Evolutionary conservation across 1,140 invertebrate species (phyloP).

Genomic region (Augochlora pura): DNA sequence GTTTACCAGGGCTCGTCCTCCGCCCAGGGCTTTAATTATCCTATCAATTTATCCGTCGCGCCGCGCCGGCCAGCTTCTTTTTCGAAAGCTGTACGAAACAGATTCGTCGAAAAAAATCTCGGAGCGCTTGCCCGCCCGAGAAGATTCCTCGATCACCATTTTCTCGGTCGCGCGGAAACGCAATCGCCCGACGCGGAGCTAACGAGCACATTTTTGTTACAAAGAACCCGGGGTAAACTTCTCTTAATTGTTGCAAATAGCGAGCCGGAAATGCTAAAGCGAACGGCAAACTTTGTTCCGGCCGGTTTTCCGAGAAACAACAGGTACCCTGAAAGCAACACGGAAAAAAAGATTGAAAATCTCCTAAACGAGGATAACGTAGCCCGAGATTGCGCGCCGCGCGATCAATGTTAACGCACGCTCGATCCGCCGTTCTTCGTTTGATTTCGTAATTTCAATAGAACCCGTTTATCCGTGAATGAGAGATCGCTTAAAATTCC

Average conservation of each 20-base stretch:
- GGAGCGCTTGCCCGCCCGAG: too few species aligned
- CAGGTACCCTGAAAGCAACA: neutral
- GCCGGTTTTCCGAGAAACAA: neutral
- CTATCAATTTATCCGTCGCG: slow-evolving; percentile 19
- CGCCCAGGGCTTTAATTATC: neutral
- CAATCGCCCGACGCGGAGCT: neutral
- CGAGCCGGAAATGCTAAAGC: neutral
- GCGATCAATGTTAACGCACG: too few species aligned
- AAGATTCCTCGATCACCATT: neutral
- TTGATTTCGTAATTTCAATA: too few species aligned
- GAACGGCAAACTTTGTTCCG: neutral
- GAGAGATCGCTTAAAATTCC: neutral
- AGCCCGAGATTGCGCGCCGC: too few species aligned
- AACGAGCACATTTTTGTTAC: neutral
- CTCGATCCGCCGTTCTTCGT: too few species aligned
- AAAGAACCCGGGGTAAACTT: neutral
- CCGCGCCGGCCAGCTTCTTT: too few species aligned
- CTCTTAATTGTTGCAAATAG: neutral
- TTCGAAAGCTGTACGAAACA: neutral
- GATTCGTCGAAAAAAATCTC: neutral
- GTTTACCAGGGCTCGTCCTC: neutral
- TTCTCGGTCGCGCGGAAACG: neutral
- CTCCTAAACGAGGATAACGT: too few species aligned
- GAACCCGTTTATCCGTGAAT: neutral
- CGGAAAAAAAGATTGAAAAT: neutral